Base-by-base conservation (phyloP, 2,113 vertebrate genomes). In the Hippocampus zosterae region DNA sequence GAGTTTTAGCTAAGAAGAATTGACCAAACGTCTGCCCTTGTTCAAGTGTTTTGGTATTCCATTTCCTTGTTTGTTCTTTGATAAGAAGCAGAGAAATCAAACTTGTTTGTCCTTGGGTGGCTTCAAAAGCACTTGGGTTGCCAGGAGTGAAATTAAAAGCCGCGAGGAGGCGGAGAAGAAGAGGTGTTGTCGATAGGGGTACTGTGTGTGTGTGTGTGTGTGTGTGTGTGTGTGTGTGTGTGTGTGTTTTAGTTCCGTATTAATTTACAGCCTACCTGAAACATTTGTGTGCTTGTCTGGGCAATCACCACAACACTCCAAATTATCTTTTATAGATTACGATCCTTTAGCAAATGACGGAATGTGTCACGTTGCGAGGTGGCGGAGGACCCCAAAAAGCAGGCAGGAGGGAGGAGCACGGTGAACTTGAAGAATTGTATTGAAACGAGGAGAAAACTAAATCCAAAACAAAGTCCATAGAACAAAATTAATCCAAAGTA, bases 1-100 rank as follows among this genome's bases (percentile, higher is more conserved):
- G 75, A 69, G 66, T 69, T 84, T 71, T 52, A 23, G 62, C 70
- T 4, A 41, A 68, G 61, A 73, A 42, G 27, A 62, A 82, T 84
- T 67, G 70, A 87, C 84, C 62, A 57, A 46, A 73, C 50, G 71
- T 67, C 71, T 37, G 12, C 40, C 59, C 64, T 10, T 72, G 69
- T 67, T 77, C 74, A 76, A 75, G 68, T 77, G 72, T 70, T 82
- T 57, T 70, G 46, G 56, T 76, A 18, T 78, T 87, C 73, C 44
- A 76, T 78, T 80, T 79, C 11, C 42, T 50, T 18, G 65, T 73
- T 71, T 69, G 68, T 80, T 84, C 84, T 70, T 15, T 46, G 33
- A 74, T 71, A 75, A 74, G 71, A 25, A 72, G 41, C 23, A 57
- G 4, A 4, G 40, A 55, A 76, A 84, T 81, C 70, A 65, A 65